Evolutionary conservation across 37 sponge, comb jelly and placozoan species (phyloP).

Genomic region (Beroe forskalii): DNA sequence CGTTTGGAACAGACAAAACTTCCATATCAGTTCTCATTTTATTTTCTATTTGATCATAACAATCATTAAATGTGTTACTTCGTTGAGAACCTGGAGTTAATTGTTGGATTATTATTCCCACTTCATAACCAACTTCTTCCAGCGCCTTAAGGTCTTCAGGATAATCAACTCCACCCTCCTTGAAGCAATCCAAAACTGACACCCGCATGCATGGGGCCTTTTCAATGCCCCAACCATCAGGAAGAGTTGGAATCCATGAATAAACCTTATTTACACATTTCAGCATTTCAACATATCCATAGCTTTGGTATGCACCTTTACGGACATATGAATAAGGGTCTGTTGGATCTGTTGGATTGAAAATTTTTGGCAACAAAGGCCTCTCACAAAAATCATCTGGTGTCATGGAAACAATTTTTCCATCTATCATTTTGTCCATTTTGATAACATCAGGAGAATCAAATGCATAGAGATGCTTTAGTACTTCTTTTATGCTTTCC

Average conservation of each 20-base stretch:
- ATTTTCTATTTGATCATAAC: background rate
- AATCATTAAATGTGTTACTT: background rate
- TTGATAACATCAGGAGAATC: conserved; percentile 34
- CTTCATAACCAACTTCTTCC: background rate
- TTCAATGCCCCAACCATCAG: conserved; percentile 60
- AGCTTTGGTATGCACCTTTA: conserved; percentile 50
- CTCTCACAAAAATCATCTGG: conserved; percentile 61
- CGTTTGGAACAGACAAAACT: background rate
- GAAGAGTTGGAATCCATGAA: background rate
- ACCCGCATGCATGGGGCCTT: conserved; percentile 56
- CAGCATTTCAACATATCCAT: conserved; percentile 31
- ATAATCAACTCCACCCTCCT: conserved; percentile 40
- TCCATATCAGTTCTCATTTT: conserved; percentile 36
- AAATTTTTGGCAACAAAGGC: conserved; percentile 12
- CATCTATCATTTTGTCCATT: conserved; percentile 49
- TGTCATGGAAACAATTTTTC: background rate
- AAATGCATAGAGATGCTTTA: conserved; percentile 59
- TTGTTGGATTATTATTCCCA: background rate
- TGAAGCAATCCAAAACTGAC: conserved; percentile 46
- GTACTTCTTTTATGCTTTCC: background rate
- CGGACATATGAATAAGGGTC: conserved; percentile 55
- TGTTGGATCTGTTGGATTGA: background rate
- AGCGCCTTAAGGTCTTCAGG: conserved; percentile 35
- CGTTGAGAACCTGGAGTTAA: background rate
- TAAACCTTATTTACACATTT: conserved; percentile 16